Conservation (phyloP, 1,140 invertebrate species). For the Rhysida immarginata region DNA sequence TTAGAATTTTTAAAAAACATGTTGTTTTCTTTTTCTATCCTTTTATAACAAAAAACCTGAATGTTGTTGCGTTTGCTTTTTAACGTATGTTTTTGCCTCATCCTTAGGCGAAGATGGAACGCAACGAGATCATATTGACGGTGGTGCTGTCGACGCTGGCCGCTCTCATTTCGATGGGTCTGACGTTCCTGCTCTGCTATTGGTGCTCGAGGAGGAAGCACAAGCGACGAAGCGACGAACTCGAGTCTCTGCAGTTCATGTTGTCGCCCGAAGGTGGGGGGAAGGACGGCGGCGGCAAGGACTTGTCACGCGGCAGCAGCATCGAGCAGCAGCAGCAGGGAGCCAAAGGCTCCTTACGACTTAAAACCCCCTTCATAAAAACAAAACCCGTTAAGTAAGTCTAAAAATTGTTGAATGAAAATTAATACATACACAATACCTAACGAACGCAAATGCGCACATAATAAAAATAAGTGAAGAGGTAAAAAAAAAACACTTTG, state of each 20-base stretch:
- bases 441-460: too few relatives aligned
- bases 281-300: constrained; percentile 16
- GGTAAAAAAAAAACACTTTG: too few relatives aligned
- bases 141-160: constrained; percentile 34
- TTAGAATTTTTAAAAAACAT: too few relatives aligned
- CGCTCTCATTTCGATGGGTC: constrained; percentile 29
- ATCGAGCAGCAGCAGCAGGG: background rate
- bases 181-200: constrained; percentile 31
- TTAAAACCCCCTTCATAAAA: constrained; percentile 58
- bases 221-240: constrained; percentile 24
- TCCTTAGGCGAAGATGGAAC: constrained; percentile 32
- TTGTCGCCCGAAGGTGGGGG: constrained; percentile 9
- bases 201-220: constrained; percentile 30
- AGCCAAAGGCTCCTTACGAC: constrained; percentile 43
- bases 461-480: too few relatives aligned
- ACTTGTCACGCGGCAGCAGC: constrained; percentile 16
- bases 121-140: constrained; percentile 33
- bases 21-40: too few relatives aligned
- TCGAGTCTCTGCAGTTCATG: constrained; percentile 9
- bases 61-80: too few relatives aligned
- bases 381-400: constrained; percentile 45
- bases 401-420: too few relatives aligned
- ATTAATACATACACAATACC: too few relatives aligned
- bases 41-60: too few relatives aligned
- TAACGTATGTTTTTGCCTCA: too few relatives aligned